These are phyloP conservation scores for Platypus cylindrus DNA, from an alignment of 2,888 invertebrate genomes.

Conservation along the genomic window DNA sequence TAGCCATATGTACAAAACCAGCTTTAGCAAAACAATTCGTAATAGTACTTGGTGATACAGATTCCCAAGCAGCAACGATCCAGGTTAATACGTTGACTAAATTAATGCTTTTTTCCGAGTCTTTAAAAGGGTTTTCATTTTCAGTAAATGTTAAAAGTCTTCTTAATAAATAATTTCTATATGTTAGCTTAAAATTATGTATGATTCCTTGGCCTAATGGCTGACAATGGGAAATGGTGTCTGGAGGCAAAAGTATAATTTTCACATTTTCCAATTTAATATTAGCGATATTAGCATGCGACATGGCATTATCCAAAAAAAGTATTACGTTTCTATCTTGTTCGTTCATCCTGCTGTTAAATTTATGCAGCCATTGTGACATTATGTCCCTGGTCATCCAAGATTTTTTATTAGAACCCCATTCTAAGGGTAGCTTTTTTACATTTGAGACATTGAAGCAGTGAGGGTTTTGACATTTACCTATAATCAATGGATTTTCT, in stretches of 20 bases:
- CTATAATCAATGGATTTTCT: too few species aligned
- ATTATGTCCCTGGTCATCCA: too few species aligned
- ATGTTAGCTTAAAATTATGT: constrained; percentile 3
- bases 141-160: too few species aligned
- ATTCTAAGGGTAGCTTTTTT: too few species aligned
- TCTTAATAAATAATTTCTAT: too few species aligned
- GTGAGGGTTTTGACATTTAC: too few species aligned
- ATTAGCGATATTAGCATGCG: constrained; percentile 3
- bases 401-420: too few species aligned
- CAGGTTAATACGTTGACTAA: neutral
- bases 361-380: constrained; percentile 2
- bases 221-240: constrained; percentile 3
- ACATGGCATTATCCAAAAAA: constrained; percentile 7
- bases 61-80: neutral
- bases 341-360: constrained; percentile 5
- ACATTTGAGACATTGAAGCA: too few species aligned
- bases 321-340: constrained; percentile 5
- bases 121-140: too few species aligned
- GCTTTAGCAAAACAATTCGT: constrained; percentile 4
- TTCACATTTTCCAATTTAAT: constrained; percentile 4
- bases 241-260: constrained; percentile 3
- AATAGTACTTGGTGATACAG: constrained; percentile 4
- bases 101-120: too few species aligned
- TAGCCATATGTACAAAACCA: constrained; percentile 4
- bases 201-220: constrained; percentile 3